A percentile compares a stretch with the other conserved stretches of the same genome.
phyloP scores from a whole-genome alignment of 2,888 invertebrate species.

The Caenorhabditis doughertyi region DNA sequence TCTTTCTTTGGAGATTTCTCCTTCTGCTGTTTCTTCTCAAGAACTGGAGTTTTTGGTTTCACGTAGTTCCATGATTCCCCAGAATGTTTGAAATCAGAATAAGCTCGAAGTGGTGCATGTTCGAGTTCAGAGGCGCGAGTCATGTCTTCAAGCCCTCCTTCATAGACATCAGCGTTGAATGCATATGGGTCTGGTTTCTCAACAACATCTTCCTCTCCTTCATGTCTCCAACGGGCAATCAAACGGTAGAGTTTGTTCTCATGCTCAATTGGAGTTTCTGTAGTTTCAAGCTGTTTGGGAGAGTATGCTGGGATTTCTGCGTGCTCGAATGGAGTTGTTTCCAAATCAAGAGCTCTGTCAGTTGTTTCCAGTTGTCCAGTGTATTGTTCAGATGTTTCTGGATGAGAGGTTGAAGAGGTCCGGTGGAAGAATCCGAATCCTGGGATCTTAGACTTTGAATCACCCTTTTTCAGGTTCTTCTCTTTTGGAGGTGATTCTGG shows the following conservation, averaged over 20 bases:
- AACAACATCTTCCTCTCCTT: constrained; percentile 36
- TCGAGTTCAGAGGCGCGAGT: constrained; percentile 48
- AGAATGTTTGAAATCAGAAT: constrained; percentile 31
- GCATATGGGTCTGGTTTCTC: constrained; percentile 50
- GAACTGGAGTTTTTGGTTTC: constrained; percentile 5
- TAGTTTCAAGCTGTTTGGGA: constrained; percentile 21
- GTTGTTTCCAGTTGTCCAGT: constrained; percentile 46
- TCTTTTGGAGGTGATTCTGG: too few species aligned
- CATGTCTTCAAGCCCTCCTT: constrained; percentile 53
- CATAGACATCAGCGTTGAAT: constrained; percentile 32
- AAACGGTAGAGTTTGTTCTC: constrained; percentile 35
- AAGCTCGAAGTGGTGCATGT: constrained; percentile 48
- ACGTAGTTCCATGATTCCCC: constrained; percentile 7
- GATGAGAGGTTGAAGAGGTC: too few species aligned
- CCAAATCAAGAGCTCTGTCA: constrained; percentile 17
- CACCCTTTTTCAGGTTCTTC: too few species aligned
- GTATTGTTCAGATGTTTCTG: constrained; percentile 40
- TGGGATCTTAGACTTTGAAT: background rate
- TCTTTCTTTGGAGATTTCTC: constrained; percentile 29
- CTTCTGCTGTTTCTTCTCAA: constrained; percentile 42
- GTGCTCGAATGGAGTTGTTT: too few species aligned
- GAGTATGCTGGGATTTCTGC: constrained; percentile 20
- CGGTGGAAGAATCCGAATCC: constrained; percentile 38
- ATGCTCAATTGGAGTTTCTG: background rate
- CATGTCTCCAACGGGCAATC: constrained; percentile 43